phyloP scores from a whole-genome alignment of 2,797 vertebrate genomes.

The Babyrousa celebensis region DNA sequence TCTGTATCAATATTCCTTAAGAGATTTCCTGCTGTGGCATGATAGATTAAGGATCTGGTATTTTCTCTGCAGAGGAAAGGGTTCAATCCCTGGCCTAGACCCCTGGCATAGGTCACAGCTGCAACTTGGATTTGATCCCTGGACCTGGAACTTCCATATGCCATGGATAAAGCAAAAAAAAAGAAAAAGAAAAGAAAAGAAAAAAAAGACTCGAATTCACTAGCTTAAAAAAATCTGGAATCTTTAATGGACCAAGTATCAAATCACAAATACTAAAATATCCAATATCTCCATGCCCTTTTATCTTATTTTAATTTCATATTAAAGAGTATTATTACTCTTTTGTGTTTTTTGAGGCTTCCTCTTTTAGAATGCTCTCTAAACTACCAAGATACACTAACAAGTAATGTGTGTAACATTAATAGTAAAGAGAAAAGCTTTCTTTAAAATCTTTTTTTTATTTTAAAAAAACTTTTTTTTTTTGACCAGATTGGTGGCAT shows the following conservation, averaged over 20 bases:
- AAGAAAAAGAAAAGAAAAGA: too few species aligned
- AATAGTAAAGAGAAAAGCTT: neutral
- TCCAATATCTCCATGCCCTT: neutral
- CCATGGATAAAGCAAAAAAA: too few species aligned
- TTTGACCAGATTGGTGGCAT: too few species aligned
- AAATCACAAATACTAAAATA: slow-evolving; percentile 59
- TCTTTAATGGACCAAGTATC: slow-evolving; percentile 58
- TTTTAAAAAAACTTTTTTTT: too few species aligned
- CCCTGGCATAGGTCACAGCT: too few species aligned
- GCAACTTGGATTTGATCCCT: too few species aligned
- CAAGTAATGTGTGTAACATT: neutral
- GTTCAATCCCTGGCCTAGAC: too few species aligned
- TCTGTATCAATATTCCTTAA: neutral
- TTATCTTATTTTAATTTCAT: slow-evolving; percentile 62
- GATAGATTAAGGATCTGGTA: too few species aligned
- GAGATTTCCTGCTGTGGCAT: too few species aligned
- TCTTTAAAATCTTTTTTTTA: too few species aligned
- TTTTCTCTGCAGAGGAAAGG: too few species aligned
- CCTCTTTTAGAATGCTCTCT: slow-evolving; percentile 7
- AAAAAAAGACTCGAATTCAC: neutral
- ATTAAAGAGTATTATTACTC: slow-evolving; percentile 6
- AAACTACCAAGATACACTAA: neutral
- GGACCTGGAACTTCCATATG: too few species aligned
- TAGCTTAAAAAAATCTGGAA: neutral
- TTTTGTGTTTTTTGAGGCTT: slow-evolving; percentile 55